phyloP scores from a whole-genome alignment of 2,888 invertebrate species.

The Bibio marci region DNA sequence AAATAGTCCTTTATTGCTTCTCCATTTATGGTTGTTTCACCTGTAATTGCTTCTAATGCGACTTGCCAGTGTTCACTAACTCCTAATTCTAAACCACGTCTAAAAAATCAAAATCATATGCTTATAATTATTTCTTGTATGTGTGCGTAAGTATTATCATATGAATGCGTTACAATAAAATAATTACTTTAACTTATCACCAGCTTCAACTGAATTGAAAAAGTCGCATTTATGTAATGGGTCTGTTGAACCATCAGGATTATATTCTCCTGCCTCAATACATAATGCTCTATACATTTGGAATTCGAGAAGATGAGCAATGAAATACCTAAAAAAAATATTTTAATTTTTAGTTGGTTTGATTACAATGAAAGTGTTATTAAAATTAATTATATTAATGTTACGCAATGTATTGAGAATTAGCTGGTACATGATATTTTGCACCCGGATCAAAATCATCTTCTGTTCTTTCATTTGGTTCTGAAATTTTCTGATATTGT shows the following conservation, averaged over 20 bases:
- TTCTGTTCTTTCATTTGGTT: constrained; percentile 25
- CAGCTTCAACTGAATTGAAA: constrained; percentile 42
- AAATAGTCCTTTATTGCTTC: constrained; percentile 41
- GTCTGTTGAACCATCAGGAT: constrained; percentile 30
- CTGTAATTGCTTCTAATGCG: constrained; percentile 42
- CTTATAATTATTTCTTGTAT: too few species aligned
- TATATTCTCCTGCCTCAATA: constrained; percentile 40
- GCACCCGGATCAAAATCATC: constrained; percentile 31
- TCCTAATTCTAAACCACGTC: constrained; percentile 29
- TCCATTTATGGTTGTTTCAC: constrained; percentile 40
- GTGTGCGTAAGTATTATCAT: too few species aligned
- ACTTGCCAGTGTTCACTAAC: constrained; percentile 38
- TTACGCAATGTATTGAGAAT: constrained; percentile 29
- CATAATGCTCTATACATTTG: constrained; percentile 53
- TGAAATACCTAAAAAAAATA: constrained; percentile 20
- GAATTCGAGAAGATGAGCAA: constrained; percentile 61
- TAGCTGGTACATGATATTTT: constrained; percentile 30
- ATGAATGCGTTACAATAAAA: too few species aligned
- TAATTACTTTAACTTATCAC: too few species aligned
- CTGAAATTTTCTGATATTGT: constrained; percentile 29
- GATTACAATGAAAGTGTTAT: neutral
- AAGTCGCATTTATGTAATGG: constrained; percentile 54
- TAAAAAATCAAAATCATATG: too few species aligned
- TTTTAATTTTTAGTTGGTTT: neutral
- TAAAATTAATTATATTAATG: too few species aligned